Evolutionary conservation across 2,797 vertebrate species (phyloP).

Genomic region (Eurystomus glaucurus): DNA sequence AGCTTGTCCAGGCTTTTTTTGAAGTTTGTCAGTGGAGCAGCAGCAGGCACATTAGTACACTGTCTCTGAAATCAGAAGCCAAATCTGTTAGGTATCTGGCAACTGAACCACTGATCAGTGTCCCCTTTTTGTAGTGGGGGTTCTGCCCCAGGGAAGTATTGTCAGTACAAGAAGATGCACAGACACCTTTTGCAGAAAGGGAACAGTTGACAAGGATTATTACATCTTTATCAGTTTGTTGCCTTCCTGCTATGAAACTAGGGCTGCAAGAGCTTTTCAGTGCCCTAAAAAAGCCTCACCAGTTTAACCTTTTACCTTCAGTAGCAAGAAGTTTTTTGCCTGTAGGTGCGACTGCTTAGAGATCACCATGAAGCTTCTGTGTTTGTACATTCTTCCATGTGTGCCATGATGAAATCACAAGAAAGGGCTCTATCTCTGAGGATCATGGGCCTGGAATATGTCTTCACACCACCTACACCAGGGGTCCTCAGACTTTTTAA

Average conservation of each 20-base stretch:
- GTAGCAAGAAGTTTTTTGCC: neutral
- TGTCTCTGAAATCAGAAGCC: neutral
- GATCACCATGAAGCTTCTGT: neutral
- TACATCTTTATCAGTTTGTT: neutral
- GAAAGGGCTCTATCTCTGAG: neutral
- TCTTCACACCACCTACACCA: neutral
- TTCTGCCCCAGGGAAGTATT: neutral
- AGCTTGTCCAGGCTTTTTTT: neutral
- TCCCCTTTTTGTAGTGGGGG: neutral
- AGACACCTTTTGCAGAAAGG: neutral
- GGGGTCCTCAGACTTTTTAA: too few species aligned
- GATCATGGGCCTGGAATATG: neutral
- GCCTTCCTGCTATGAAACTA: neutral
- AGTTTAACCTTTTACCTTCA: neutral
- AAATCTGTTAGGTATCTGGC: neutral
- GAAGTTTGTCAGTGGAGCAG: neutral
- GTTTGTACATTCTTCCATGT: neutral
- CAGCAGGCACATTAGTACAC: neutral
- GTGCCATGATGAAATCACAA: neutral
- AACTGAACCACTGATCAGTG: neutral
- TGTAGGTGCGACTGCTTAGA: neutral
- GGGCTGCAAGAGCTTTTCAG: neutral
- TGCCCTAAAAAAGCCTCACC: neutral
- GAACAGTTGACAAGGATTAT: neutral
- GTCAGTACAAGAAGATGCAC: neutral